phyloP scores from a whole-genome alignment of 2,888 invertebrate species.

The Drepana falcataria region DNA sequence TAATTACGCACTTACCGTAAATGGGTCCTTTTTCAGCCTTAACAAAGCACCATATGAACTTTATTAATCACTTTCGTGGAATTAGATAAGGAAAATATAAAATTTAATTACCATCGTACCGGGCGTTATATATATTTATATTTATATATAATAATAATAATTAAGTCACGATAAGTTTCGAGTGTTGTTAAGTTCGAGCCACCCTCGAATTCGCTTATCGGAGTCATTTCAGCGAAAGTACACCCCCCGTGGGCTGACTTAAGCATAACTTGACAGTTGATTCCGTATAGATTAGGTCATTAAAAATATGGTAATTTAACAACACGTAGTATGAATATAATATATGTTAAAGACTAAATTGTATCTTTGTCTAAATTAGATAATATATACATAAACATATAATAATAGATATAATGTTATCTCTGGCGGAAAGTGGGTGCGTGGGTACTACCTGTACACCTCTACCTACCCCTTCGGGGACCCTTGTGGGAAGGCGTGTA shows the following conservation, averaged over 20 bases:
- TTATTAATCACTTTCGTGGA: conserved; percentile 33
- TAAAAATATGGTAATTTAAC: conserved; percentile 11
- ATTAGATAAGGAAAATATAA: conserved; percentile 26
- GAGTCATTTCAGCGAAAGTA: conserved; percentile 10
- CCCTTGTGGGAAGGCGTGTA: too few species aligned
- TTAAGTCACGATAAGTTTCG: conserved; percentile 51
- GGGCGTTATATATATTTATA: conserved; percentile 8
- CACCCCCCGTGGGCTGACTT: background rate
- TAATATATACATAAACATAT: too few species aligned
- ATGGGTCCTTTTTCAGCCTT: conserved; percentile 21
- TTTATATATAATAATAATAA: conserved; percentile 56
- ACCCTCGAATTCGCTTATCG: conserved; percentile 26
- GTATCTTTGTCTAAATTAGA: too few species aligned
- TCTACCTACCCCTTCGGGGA: too few species aligned
- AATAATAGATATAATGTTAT: too few species aligned
- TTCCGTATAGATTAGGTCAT: conserved; percentile 1
- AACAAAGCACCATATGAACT: conserved; percentile 32
- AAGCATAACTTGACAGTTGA: background rate
- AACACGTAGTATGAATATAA: too few species aligned
- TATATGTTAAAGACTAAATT: too few species aligned
- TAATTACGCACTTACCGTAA: conserved; percentile 1
- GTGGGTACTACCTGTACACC: too few species aligned
- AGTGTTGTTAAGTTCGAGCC: background rate
- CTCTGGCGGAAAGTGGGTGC: too few species aligned
- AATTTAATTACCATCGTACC: conserved; percentile 33